Conservation (phyloP, 2,888 invertebrate species). For the Boloria selene region DNA sequence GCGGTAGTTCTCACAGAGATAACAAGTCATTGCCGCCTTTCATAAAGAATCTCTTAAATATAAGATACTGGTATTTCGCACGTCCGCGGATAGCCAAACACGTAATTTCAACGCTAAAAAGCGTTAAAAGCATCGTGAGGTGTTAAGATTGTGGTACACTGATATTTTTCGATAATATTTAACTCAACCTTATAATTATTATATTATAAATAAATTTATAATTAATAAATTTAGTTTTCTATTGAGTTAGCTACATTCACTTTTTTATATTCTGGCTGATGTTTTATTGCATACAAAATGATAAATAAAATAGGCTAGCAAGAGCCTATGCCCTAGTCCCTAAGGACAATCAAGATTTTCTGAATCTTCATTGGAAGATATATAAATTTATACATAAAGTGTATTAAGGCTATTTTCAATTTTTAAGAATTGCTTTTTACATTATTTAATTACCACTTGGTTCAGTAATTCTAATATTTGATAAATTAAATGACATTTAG, state of each 20-base stretch:
- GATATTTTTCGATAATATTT: not conserved
- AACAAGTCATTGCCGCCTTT: conserved; percentile 4
- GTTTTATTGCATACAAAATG: not conserved
- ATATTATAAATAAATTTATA: too few relatives aligned
- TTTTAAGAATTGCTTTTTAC: too few relatives aligned
- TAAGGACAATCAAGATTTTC: too few relatives aligned
- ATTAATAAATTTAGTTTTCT: too few relatives aligned
- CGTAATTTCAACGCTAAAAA: conserved; percentile 51
- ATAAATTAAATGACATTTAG: not conserved
- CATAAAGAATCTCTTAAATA: conserved; percentile 25
- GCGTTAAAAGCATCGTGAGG: conserved; percentile 46
- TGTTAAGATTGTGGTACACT: conserved; percentile 31
- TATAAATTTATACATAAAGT: too few relatives aligned
- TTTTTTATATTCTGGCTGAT: too few relatives aligned
- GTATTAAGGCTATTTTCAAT: too few relatives aligned
- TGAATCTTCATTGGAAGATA: too few relatives aligned
- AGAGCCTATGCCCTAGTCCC: too few relatives aligned
- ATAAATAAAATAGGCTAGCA: too few relatives aligned
- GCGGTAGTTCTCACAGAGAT: not conserved
- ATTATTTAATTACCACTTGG: too few relatives aligned
- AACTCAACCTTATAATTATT: too few relatives aligned
- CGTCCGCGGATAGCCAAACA: conserved; percentile 45
- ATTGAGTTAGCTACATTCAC: not conserved
- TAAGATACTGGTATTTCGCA: conserved; percentile 42
- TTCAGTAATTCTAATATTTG: not conserved